Evolutionary conservation across 2,888 invertebrate species (phyloP), one percentile per base, ranked within the genome.

Genomic region (Myopa testacea): DNA sequence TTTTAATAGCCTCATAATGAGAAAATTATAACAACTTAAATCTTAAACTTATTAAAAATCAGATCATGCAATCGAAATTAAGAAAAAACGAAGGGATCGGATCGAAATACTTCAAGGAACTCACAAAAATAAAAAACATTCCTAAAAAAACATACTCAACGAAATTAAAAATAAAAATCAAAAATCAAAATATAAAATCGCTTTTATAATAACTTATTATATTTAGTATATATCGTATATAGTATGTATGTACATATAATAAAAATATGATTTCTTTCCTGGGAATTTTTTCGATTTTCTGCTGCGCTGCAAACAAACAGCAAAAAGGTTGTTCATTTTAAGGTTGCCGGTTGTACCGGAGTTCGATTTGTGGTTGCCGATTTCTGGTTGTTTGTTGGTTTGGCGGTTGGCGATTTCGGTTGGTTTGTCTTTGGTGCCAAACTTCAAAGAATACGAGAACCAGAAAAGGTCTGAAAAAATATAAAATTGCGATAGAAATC

Each of bases 401-500:
- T 37, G 65, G 34, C 38, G 65, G 38, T 34, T 65, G 14, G 19
- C 38, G 65, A 34, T 65, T 19, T 68, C 19, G 16, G n/a, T 50
- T 70, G 26, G 55, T 52, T 52, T 34, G 26, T 37, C 12, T 6
- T 19, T 37, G 63, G 8, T 50, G 50, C 52, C 45, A 77, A 79
- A 62, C 55, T 55, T 67, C 16, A 16, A 75, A 75, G 67, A 16
- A 34, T 68, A 52, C 14, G 12, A 55, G 40, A 38, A 65, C 45
- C 55, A 69, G 52, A 65, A 45, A 40, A 58, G 52, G 26, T n/a
- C 45, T 68, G 77, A 71, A 75, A 60, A 79, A 81, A 83, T 82
- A 81, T 84, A 85, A 86, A 85, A 86, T 87, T 85, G 85, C 85
- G 86, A 87, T 86, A 86, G 87, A 86, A 87, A 86, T 87, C 87